Evolutionary conservation across 2,888 invertebrate species (phyloP).

Genomic region (Cecidostiba fungosa): DNA sequence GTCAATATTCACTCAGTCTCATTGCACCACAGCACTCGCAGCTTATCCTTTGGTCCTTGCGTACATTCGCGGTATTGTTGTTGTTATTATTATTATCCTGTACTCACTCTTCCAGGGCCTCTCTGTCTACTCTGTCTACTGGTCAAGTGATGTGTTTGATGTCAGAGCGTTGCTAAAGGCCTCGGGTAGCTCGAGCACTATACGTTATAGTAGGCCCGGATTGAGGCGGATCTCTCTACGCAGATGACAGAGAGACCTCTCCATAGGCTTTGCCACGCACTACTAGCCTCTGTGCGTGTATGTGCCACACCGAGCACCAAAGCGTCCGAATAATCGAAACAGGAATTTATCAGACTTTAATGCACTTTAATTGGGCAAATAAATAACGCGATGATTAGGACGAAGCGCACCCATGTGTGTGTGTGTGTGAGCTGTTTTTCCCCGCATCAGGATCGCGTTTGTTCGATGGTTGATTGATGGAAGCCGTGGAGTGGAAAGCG

Average conservation of each 20-base stretch:
- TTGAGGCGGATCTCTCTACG: neutral
- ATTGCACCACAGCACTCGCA: neutral
- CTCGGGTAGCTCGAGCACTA: neutral
- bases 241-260: neutral
- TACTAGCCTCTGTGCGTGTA: neutral
- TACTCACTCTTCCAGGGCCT: neutral
- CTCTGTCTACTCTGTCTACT: conserved; percentile 3
- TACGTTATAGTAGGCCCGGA: neutral
- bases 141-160: conserved; percentile 29
- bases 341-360: neutral
- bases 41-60: neutral
- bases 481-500: neutral
- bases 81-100: conserved; percentile 8
- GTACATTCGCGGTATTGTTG: neutral
- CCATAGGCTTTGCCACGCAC: conserved; percentile 10
- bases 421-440: neutral
- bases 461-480: neutral
- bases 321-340: conserved; percentile 7
- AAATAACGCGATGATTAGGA: neutral
- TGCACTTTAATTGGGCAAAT: conserved; percentile 5
- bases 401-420: too few species aligned
- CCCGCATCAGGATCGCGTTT: neutral
- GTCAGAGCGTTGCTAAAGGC: conserved; percentile 2
- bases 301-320: neutral
- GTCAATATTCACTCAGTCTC: neutral